Evolutionary conservation across 2,888 invertebrate species (phyloP).

Genomic region (Acrocyrtus sp.): DNA sequence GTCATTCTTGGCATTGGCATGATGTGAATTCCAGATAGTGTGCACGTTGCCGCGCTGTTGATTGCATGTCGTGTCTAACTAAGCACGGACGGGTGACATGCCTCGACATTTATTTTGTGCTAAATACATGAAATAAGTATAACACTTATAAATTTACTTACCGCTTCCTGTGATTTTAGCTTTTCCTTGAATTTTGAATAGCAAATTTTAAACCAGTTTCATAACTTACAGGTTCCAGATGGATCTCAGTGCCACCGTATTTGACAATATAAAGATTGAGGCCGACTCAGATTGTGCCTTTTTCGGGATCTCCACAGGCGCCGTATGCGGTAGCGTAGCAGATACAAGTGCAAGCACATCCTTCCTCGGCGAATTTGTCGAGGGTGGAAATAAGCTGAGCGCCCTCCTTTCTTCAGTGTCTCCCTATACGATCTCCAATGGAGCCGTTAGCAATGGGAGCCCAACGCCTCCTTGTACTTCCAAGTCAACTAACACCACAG

Average conservation of each 20-base stretch:
- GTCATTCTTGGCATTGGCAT: not conserved
- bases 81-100: not conserved
- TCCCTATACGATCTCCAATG: constrained; percentile 21
- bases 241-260: constrained; percentile 23
- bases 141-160: not conserved
- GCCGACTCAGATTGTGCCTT: constrained; percentile 46
- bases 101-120: not conserved
- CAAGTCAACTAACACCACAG: too few relatives aligned
- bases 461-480: too few relatives aligned
- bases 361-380: not conserved
- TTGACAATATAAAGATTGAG: constrained; percentile 51
- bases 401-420: constrained; percentile 25
- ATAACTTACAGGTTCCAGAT: not conserved
- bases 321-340: not conserved
- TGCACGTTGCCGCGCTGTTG: not conserved
- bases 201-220: not conserved
- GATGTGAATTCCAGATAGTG: not conserved
- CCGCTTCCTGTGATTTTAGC: not conserved
- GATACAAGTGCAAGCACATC: not conserved
- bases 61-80: not conserved
- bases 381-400: constrained; percentile 3
- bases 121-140: not conserved
- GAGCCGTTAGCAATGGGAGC: too few relatives aligned
- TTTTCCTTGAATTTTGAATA: not conserved
- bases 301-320: constrained; percentile 34